A percentile compares a stretch with the other conserved stretches of the same genome.
phyloP scores from a whole-genome alignment of 1,140 invertebrate genomes.

The Cotesia glomerata region DNA sequence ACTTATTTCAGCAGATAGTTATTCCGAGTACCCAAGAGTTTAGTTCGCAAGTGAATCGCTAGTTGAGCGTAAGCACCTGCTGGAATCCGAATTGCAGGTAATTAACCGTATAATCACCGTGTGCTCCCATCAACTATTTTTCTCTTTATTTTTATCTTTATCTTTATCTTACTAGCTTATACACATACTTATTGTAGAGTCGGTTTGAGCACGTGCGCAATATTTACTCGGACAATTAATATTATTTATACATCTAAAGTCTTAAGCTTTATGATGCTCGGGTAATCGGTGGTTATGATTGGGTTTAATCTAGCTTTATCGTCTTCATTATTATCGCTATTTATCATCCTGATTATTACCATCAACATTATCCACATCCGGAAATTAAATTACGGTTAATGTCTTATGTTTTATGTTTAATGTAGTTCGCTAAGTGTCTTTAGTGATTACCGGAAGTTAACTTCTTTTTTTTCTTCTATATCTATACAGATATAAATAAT shows the following conservation, averaged over 20 bases:
- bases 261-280: background rate
- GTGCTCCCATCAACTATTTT: background rate
- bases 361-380: background rate
- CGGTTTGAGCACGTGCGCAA: conserved; percentile 19
- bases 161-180: background rate
- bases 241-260: too few species aligned
- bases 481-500: background rate
- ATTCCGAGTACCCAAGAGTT: background rate
- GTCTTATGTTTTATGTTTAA: background rate
- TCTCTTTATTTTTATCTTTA: too few species aligned
- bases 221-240: background rate
- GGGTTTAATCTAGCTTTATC: background rate
- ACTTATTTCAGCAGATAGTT: too few species aligned
- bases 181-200: background rate
- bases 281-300: background rate
- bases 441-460: conserved; percentile 25
- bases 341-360: background rate
- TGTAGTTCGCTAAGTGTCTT: conserved; percentile 20
- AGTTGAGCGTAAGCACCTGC: conserved; percentile 19
- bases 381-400: background rate
- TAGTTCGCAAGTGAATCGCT: conserved; percentile 37
- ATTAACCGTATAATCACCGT: conserved; percentile 42
- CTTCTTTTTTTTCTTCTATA: background rate
- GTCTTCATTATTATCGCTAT: background rate
- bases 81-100: conserved; percentile 45